phyloP scores from a whole-genome alignment of 1,140 invertebrate species.

The Arion vulgaris region DNA sequence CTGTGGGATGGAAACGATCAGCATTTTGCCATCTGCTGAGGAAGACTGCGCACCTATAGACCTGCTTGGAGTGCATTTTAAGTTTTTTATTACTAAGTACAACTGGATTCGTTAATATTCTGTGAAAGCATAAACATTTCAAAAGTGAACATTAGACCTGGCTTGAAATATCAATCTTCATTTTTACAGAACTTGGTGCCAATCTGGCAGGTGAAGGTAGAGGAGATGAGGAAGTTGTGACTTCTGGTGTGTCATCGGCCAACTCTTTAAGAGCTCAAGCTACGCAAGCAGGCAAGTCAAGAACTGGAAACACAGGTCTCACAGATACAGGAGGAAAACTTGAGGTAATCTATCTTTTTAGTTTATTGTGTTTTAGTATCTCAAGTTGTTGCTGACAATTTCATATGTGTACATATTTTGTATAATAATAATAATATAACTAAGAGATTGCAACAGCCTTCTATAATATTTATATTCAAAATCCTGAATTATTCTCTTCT shows the following conservation, averaged over 20 bases:
- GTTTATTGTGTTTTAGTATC: neutral
- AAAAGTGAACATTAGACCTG: no score
- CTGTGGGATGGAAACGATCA: no score
- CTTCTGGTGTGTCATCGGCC: slow-evolving; percentile 80
- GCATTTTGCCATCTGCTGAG: no score
- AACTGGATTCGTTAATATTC: no score
- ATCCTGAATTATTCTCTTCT: no score
- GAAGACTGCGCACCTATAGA: no score
- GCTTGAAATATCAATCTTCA: no score
- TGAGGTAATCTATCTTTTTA: slow-evolving; percentile 48
- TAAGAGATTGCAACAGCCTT: no score
- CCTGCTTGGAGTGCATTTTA: no score
- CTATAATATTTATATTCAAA: no score
- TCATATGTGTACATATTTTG: neutral
- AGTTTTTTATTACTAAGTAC: no score
- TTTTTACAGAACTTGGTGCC: slow-evolving; percentile 81
- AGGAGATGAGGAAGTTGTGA: slow-evolving; percentile 76
- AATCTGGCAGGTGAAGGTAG: slow-evolving; percentile 81
- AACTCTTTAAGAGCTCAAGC: slow-evolving; percentile 78
- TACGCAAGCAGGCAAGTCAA: slow-evolving; percentile 48
- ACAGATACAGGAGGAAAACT: slow-evolving; percentile 62
- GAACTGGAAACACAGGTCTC: slow-evolving; percentile 60
- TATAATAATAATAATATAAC: neutral
- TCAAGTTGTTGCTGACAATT: neutral
- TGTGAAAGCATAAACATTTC: no score